These are phyloP conservation scores for Eulacestoma nigropectus DNA, from an alignment of 2,113 vertebrate genomes.

Conservation along the genomic window DNA sequence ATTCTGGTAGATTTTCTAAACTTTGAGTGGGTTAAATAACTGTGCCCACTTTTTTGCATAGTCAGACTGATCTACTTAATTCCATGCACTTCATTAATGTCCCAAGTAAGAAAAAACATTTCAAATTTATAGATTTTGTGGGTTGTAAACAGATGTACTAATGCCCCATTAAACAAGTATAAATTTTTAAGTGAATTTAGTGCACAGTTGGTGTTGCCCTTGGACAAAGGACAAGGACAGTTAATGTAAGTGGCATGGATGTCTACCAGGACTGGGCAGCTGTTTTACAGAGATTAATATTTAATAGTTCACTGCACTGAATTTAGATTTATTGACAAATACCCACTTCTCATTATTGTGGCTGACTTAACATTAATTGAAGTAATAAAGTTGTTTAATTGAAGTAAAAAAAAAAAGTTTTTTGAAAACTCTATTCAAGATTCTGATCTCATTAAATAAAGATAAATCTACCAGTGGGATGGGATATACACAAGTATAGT, in stretches of 20 bases:
- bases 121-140: not conserved
- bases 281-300: not conserved
- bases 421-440: not conserved
- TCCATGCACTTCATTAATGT: not conserved
- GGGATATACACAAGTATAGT: not conserved
- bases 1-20: not conserved
- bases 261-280: not conserved
- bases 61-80: not conserved
- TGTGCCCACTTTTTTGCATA: not conserved
- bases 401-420: fast-evolving
- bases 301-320: not conserved
- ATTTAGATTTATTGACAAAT: not conserved
- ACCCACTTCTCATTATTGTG: not conserved
- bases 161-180: not conserved
- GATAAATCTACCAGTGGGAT: not conserved
- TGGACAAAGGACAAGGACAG: not conserved
- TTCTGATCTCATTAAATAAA: not conserved
- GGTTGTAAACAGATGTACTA: not conserved
- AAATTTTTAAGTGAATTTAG: not conserved
- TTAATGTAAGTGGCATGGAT: not conserved
- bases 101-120: not conserved
- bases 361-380: not conserved
- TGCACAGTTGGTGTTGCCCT: not conserved
- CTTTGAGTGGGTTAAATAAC: not conserved
- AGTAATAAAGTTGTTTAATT: not conserved